Percentiles rank a stretch among this genome's conserved stretches.
Conservation (phyloP, 2,888 invertebrate genomes). For the Lepidocyrtoides sp. region DNA sequence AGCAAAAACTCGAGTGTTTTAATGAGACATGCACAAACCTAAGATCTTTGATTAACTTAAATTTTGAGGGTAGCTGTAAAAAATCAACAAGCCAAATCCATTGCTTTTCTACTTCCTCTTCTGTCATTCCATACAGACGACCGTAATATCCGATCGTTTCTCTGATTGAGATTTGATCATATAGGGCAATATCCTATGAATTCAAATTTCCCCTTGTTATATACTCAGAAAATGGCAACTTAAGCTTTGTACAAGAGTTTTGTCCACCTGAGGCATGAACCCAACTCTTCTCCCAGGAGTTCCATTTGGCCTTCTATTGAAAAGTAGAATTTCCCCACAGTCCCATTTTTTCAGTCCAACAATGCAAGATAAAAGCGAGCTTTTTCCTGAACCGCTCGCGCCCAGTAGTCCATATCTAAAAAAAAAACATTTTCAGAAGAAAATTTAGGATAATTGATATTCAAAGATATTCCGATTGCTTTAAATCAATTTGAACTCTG, state of each 20-base stretch:
- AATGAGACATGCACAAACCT: slow-evolving; percentile 67
- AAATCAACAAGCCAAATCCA: slow-evolving; percentile 63
- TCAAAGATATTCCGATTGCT: not conserved
- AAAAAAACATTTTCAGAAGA: not conserved
- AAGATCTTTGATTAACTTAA: slow-evolving; percentile 87
- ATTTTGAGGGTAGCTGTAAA: slow-evolving; percentile 69
- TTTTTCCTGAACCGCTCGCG: slow-evolving; percentile 86
- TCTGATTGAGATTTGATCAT: slow-evolving; percentile 96
- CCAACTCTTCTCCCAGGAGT: slow-evolving; percentile 87
- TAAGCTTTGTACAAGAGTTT: not conserved
- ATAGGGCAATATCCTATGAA: slow-evolving; percentile 94
- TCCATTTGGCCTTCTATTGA: slow-evolving; percentile 86
- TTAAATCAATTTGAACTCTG: not conserved
- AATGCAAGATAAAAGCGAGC: slow-evolving; percentile 59
- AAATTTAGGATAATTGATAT: too few relatives aligned
- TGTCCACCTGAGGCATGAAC: slow-evolving; percentile 87
- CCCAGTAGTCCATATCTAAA: slow-evolving; percentile 38
- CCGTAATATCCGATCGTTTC: slow-evolving; percentile 87
- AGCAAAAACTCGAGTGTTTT: not conserved
- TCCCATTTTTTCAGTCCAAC: slow-evolving; percentile 86
- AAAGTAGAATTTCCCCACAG: slow-evolving; percentile 86
- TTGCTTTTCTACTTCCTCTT: slow-evolving; percentile 60
- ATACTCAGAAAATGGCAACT: not conserved
- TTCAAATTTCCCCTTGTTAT: too few relatives aligned
- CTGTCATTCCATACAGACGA: slow-evolving; percentile 70